Percentiles rank a stretch among this genome's conserved stretches.
Evolutionary conservation across 2,888 invertebrate genomes (phyloP).

Genomic region (Sturmia bella): DNA sequence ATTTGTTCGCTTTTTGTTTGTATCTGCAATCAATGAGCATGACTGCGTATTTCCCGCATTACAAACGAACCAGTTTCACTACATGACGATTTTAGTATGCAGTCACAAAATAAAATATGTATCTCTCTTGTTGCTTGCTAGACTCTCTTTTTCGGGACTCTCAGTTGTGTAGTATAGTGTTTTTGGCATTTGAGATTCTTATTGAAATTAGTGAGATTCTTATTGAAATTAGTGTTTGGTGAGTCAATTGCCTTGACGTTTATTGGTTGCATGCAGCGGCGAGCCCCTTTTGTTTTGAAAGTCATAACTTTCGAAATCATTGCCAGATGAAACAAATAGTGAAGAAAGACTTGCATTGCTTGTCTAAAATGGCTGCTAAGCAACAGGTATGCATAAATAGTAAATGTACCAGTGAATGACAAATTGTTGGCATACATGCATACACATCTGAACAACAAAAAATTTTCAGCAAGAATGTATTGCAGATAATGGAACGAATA

Average conservation of each 20-base stretch:
- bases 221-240: conserved; percentile 64
- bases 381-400: conserved; percentile 21
- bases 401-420: too few species aligned
- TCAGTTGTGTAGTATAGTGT: conserved; percentile 15
- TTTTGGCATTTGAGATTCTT: conserved; percentile 38
- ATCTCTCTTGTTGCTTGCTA: background rate
- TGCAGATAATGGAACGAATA: too few species aligned
- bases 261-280: conserved; percentile 86
- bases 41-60: conserved; percentile 58
- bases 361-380: background rate
- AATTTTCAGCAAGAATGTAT: too few species aligned
- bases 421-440: too few species aligned
- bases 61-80: conserved; percentile 54
- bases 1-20: conserved; percentile 38
- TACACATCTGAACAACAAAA: too few species aligned
- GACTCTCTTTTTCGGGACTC: conserved; percentile 18
- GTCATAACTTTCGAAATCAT: conserved; percentile 72
- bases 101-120: background rate
- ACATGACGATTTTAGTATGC: conserved; percentile 40
- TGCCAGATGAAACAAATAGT: conserved; percentile 68
- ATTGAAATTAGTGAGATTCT: conserved; percentile 45
- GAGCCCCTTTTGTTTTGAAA: conserved; percentile 85
- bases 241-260: conserved; percentile 73
- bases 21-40: conserved; percentile 47
- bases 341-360: conserved; percentile 9